Evolutionary conservation across 2,888 invertebrate genomes (phyloP).

Genomic region (Lithophane semibrunnea): DNA sequence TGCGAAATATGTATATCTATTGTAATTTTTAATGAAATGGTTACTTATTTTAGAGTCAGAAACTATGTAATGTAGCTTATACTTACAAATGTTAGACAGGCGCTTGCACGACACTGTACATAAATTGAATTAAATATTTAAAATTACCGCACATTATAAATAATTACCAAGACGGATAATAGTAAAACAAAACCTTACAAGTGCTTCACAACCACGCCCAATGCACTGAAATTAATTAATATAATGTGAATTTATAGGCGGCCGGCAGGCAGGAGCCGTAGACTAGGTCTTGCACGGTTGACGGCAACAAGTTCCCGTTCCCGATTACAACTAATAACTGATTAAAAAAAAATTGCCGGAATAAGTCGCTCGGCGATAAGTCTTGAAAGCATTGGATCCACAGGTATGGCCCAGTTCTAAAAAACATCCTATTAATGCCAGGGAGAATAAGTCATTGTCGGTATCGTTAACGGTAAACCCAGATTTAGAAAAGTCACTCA

Average conservation of each 20-base stretch:
- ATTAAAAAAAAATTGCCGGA: too few species aligned
- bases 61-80: not conserved
- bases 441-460: not conserved
- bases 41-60: not conserved
- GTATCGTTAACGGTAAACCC: not conserved
- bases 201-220: slow-evolving; percentile 63
- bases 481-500: slow-evolving; percentile 32
- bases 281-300: not conserved
- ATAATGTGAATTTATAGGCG: not conserved
- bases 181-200: slow-evolving; percentile 53
- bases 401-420: not conserved
- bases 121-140: slow-evolving; percentile 3
- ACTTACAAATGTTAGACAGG: slow-evolving; percentile 73
- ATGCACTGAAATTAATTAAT: slow-evolving; percentile 43
- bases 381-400: not conserved
- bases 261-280: not conserved
- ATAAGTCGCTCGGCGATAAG: too few species aligned
- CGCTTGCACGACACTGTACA: slow-evolving; percentile 70
- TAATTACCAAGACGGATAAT: not conserved
- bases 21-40: not conserved
- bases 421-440: not conserved
- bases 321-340: not conserved
- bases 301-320: not conserved
- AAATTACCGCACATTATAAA: not conserved
- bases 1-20: too few species aligned